Conservation (phyloP, 2,888 invertebrate species). For the Linnaemya tessellans region DNA sequence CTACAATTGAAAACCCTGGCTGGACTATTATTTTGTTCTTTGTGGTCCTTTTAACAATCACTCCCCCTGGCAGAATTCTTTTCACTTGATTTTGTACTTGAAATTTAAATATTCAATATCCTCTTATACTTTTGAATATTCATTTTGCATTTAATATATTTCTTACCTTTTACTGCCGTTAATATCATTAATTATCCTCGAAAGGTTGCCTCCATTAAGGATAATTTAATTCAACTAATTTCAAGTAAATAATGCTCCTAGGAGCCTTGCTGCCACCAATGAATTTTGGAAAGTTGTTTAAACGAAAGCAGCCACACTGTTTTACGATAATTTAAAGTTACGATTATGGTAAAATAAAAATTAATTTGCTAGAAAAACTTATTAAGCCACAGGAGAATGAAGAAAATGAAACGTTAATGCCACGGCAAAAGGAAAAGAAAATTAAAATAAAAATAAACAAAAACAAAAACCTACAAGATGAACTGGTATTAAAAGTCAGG, state of each 20-base stretch:
- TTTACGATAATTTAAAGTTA: slow-evolving; percentile 54
- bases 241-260: slow-evolving; percentile 28
- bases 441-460: no score
- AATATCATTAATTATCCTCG: slow-evolving; percentile 27
- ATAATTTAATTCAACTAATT: slow-evolving; percentile 56
- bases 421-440: slow-evolving; percentile 8
- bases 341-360: slow-evolving; percentile 60
- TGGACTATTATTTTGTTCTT: no score
- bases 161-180: not conserved
- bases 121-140: not conserved
- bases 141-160: not conserved
- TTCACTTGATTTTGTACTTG: not conserved
- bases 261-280: not conserved
- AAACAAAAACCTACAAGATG: slow-evolving; percentile 12
- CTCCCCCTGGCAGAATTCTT: not conserved
- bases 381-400: slow-evolving; percentile 56
- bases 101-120: not conserved
- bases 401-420: not conserved
- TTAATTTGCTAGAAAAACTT: slow-evolving; percentile 71
- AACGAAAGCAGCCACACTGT: slow-evolving; percentile 51
- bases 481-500: not conserved
- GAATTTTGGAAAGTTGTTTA: not conserved
- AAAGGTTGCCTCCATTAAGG: slow-evolving; percentile 37
- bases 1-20: not conserved
- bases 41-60: no score